Evolutionary conservation across 2,888 invertebrate species (phyloP), one percentile per base, ranked within the genome.

Genomic region (Sarcophaga carnaria): DNA sequence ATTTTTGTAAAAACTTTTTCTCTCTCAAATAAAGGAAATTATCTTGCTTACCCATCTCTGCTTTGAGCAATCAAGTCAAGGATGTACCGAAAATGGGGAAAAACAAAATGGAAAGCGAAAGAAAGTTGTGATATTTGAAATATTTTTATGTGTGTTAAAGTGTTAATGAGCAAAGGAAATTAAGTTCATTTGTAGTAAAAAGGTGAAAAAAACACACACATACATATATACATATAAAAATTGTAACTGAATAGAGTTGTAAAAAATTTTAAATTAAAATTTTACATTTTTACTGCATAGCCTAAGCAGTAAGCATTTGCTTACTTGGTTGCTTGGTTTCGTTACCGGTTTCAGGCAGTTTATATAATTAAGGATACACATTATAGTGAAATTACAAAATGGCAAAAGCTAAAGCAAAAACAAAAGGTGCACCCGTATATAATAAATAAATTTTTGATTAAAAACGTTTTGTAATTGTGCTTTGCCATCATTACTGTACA

Each of bases 151-250:
- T 70, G 62, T 70, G 75, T 71, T 78, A 75, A 81, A 78, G 81
- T 87, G 87, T 87, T 87, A 84, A 87, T 84, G 87, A 84, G 81
- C 71, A 72, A 63, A 84, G 87, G 84, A 87, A 87, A 87, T 84
- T 87, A 84, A 87, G 87, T 84, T 82, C 84, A 81, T 84, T 87
- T 87, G 78, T 60, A 78, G 47, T 3, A 79, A 72, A 59, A 69
- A 69, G 66, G 5, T 47, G 2, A 67, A 45, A 60, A 60, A 66
- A 63, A 47, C 17, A 20, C 17, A 67, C 59, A 74, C 20, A 62
- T 59, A 27, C 5, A 11, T 59, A 59, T 17, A 22, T 27, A 45
- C 11, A 75, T 45, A 77, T 59, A 54, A 67, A 76, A 67, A 37
- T 1, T 37, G 67, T 76, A 77, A 75, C 37, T 54, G 17, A 17